Evolutionary conservation across 2,113 vertebrate species (phyloP).

Genomic region (Ceyx cyanopectus): DNA sequence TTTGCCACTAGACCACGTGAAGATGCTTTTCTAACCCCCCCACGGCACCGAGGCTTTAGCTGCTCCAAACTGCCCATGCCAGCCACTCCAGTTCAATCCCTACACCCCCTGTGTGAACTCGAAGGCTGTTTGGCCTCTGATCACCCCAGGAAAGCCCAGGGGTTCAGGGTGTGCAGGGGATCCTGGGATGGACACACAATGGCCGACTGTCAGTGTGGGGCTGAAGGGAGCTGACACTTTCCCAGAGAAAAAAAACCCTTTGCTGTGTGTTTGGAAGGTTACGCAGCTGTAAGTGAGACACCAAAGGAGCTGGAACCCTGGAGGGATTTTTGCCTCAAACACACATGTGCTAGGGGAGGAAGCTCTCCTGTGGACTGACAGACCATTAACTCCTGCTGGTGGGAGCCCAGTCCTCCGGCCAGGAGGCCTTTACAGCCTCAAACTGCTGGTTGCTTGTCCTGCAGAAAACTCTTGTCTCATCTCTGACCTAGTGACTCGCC

Average conservation of each 20-base stretch:
- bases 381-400: constrained; percentile 51
- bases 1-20: not conserved
- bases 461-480: not conserved
- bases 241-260: constrained; percentile 59
- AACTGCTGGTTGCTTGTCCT: not conserved
- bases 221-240: constrained; percentile 21
- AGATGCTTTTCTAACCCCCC: not conserved
- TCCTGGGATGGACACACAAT: not conserved
- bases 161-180: not conserved
- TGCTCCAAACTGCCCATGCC: not conserved
- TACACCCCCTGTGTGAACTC: not conserved
- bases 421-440: not conserved
- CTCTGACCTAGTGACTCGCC: constrained; percentile 19
- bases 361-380: constrained; percentile 7
- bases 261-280: constrained; percentile 42
- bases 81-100: not conserved
- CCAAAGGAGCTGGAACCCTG: constrained; percentile 36
- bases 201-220: not conserved
- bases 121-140: not conserved
- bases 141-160: constrained; percentile 4
- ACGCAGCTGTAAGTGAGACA: constrained; percentile 43
- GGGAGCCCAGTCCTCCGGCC: not conserved
- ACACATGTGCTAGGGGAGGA: constrained; percentile 19
- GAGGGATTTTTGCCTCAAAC: constrained; percentile 11
- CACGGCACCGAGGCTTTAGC: not conserved